phyloP scores from a whole-genome alignment of 2,888 invertebrate species.

The Willowsia nigromaculata region DNA sequence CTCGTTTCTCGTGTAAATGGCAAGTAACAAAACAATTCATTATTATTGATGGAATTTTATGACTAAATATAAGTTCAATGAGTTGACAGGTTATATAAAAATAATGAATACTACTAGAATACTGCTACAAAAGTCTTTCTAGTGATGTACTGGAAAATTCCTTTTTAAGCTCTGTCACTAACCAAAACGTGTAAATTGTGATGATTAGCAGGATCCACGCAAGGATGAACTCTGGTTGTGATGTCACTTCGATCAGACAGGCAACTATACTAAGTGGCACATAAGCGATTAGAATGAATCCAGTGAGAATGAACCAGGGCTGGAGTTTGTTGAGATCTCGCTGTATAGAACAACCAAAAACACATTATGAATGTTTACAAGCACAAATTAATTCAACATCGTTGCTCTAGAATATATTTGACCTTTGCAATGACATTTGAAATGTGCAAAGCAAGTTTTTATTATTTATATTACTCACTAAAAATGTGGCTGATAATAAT shows the following conservation, averaged over 20 bases:
- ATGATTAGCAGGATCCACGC: conserved; percentile 17
- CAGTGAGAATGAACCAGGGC: conserved; percentile 34
- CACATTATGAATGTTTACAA: not conserved
- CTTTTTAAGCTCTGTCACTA: conserved; percentile 7
- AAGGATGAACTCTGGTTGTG: conserved; percentile 1
- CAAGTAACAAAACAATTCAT: too few relatives aligned
- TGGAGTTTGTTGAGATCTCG: conserved; percentile 50
- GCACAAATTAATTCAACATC: not conserved
- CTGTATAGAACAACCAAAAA: not conserved
- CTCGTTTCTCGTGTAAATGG: too few relatives aligned
- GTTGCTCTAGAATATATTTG: not conserved
- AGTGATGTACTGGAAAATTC: conserved; percentile 5
- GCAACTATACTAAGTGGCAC: conserved; percentile 2
- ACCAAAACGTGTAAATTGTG: conserved; percentile 8
- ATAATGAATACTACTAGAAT: not conserved
- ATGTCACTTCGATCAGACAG: not conserved
- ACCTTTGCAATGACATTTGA: not conserved
- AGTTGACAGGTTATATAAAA: too few relatives aligned
- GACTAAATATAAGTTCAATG: too few relatives aligned
- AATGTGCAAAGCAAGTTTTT: not conserved
- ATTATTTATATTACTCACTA: not conserved
- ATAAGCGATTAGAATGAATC: not conserved
- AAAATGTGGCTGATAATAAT: conserved; percentile 14
- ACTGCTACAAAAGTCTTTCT: conserved; percentile 30
- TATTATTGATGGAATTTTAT: too few relatives aligned